Evolutionary conservation across 2,113 vertebrate genomes (phyloP).

Genomic region (Heterocephalus glaber): DNA sequence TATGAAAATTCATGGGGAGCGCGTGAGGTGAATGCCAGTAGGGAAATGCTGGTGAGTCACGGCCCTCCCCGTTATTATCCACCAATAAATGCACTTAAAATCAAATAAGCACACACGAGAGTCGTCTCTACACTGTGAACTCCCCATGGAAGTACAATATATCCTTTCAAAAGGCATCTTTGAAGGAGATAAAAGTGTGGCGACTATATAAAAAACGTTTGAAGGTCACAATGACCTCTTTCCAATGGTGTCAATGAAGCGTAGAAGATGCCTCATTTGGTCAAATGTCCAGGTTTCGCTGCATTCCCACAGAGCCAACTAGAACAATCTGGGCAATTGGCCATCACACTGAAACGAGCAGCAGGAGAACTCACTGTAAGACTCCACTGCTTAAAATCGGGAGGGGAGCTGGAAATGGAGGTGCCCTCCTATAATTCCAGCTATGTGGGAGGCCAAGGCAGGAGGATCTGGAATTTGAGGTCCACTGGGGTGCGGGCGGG

Average conservation of each 20-base stretch:
- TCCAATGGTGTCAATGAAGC: rapidly evolving
- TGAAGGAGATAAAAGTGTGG: background rate
- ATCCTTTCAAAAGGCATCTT: rapidly evolving
- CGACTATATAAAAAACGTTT: background rate
- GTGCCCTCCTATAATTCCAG: too few relatives aligned
- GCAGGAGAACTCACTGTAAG: too few relatives aligned
- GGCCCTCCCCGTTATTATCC: background rate
- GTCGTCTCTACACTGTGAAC: rapidly evolving
- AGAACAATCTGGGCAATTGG: background rate
- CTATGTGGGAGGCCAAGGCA: background rate
- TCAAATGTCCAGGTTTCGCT: background rate
- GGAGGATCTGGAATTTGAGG: background rate
- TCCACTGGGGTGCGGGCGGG: too few relatives aligned
- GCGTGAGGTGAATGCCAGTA: rapidly evolving
- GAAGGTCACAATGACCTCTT: background rate
- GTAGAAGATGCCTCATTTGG: rapidly evolving
- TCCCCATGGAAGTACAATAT: background rate
- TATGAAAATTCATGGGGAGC: too few relatives aligned
- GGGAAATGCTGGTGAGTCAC: background rate
- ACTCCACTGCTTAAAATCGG: background rate
- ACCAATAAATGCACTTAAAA: background rate
- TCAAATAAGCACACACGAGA: background rate
- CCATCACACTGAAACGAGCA: background rate
- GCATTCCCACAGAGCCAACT: background rate
- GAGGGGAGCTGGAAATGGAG: too few relatives aligned